Conservation (phyloP, 2,113 vertebrate genomes). For the Dipodomys stephensi region DNA sequence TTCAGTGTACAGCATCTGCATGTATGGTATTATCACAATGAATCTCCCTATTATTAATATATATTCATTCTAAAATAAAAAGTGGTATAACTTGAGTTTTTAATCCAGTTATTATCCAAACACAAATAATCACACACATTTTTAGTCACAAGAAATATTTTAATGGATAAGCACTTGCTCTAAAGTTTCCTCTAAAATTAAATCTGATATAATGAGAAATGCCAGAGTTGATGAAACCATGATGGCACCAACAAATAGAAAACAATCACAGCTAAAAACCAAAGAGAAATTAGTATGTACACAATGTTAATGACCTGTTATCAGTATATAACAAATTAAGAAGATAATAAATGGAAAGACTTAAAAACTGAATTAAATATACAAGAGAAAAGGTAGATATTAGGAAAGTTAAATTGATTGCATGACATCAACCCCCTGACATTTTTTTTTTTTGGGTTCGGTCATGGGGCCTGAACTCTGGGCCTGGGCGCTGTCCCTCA, state of each 20-base stretch:
- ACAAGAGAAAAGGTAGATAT: background rate
- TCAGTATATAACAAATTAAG: conserved; percentile 6
- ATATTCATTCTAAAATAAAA: background rate
- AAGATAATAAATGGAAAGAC: background rate
- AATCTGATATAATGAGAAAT: conserved; percentile 25
- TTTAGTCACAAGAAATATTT: conserved; percentile 44
- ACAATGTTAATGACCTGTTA: background rate
- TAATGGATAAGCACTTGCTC: background rate
- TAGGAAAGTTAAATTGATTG: conserved; percentile 26
- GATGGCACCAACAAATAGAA: conserved; percentile 19
- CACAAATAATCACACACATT: conserved; percentile 41
- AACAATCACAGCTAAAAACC: conserved; percentile 29
- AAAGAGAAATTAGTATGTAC: conserved; percentile 46
- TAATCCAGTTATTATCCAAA: conserved; percentile 42
- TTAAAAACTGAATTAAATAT: conserved; percentile 37
- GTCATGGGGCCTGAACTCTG: too few species aligned
- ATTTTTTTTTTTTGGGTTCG: background rate
- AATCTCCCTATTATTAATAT: too few species aligned
- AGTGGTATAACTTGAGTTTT: conserved; percentile 11
- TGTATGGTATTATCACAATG: too few species aligned
- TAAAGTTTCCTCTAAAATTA: conserved; percentile 35
- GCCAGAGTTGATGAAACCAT: conserved; percentile 45
- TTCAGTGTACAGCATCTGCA: too few species aligned
- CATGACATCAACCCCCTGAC: background rate
- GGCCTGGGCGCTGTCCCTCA: too few species aligned